Evolutionary conservation across 64 coral and sea anemone species (phyloP).

Genomic region (Stichodactyla helianthus): DNA sequence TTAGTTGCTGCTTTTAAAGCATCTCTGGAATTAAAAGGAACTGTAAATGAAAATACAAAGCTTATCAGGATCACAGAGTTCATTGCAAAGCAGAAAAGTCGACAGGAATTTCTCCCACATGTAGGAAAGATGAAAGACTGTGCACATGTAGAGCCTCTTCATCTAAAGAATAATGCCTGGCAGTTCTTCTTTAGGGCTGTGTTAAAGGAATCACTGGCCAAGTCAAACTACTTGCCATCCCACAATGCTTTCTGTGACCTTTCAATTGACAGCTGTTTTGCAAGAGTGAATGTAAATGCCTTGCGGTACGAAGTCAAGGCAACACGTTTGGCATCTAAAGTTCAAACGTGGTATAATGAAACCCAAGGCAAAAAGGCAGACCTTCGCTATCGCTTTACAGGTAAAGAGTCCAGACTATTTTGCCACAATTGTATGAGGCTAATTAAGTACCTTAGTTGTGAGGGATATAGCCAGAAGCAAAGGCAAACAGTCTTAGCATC

Average conservation of each 20-base stretch:
- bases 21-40: slow-evolving; percentile 14
- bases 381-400: slow-evolving; percentile 35
- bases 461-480: slow-evolving; percentile 29
- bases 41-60: neutral
- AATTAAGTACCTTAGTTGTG: slow-evolving; percentile 8
- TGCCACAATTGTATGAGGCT: slow-evolving; percentile 52
- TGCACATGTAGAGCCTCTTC: slow-evolving; percentile 23
- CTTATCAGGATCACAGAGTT: slow-evolving; percentile 22
- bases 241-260: slow-evolving; percentile 17
- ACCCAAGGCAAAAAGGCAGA: slow-evolving; percentile 25
- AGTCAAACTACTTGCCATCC: neutral
- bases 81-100: slow-evolving; percentile 33
- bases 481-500: slow-evolving; percentile 34
- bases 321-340: slow-evolving; percentile 17
- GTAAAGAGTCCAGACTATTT: slow-evolving; percentile 30
- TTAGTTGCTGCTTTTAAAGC: slow-evolving; percentile 23
- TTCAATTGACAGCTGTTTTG: slow-evolving; percentile 14
- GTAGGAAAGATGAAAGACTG: slow-evolving; percentile 13
- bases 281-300: slow-evolving; percentile 13
- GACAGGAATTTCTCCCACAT: slow-evolving; percentile 21
- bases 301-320: slow-evolving; percentile 29
- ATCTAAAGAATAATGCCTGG: slow-evolving; percentile 49
- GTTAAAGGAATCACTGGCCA: slow-evolving; percentile 26
- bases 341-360: slow-evolving; percentile 45
- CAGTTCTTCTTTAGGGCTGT: slow-evolving; percentile 25